Base-by-base conservation (phyloP, 1,140 invertebrate genomes). In the Odontomachus brunneus region DNA sequence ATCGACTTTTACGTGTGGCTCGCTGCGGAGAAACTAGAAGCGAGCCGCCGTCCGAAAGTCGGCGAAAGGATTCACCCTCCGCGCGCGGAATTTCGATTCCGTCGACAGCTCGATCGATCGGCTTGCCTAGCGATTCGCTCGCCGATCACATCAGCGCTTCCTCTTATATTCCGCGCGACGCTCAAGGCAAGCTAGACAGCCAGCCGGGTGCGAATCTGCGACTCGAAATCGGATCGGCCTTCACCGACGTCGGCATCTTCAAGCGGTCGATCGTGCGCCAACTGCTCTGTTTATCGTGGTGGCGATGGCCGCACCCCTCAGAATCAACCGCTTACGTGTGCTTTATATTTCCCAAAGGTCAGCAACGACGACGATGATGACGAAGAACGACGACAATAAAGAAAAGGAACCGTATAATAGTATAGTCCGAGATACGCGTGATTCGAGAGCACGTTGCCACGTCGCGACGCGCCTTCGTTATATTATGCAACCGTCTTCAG, bases 331-430 rank as follows among this genome's bases (percentile, higher is more conserved):
- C 51, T 22, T 55, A 38, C 17, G 55, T 33, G n/a, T 14, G 60
- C 26, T 67, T n/a, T n/a, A n/a, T n/a, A n/a, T n/a, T n/a, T 49
- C 4, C 12, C 65, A 88, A 88, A 88, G 85, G 85, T 88, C 86
- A 88, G 26, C 66, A 44, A 48, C 59, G 75, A 84, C 76, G 83
- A 17, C 57, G 49, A 44, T 7, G 38, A 44, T 7, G 29, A 44
- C 38, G 38, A 9, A 5, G 38, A 44, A 44, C 38, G 38, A 44
- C 4, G 24, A 69, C 24, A 33, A 29, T 22, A 22, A 53, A 7
- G 19, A 78, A 12, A 15, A 38, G 59, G 3, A 51, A 22, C 12
- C 48, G 49, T 69, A 62, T 66, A 44, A 44, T 44, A 44, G 24
- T 53, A 82, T 24, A 55, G 44, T 75, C 60, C 67, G 69, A 82